phyloP scores from a whole-genome alignment of 2,113 vertebrate species.

The Harpagus bidentatus region DNA sequence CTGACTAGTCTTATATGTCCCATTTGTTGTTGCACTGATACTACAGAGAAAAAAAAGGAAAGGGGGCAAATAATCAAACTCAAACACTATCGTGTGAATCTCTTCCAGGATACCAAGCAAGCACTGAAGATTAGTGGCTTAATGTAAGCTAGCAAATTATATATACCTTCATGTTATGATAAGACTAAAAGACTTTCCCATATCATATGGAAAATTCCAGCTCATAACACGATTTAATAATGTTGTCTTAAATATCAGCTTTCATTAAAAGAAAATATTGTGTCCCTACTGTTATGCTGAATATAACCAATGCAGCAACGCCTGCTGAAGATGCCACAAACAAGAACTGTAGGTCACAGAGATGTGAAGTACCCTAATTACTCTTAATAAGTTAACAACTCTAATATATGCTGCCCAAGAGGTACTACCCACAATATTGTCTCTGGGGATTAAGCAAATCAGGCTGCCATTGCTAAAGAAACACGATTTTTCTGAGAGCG shows the following conservation, averaged over 20 bases:
- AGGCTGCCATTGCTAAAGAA: not conserved
- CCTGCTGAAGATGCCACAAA: not conserved
- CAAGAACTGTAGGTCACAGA: not conserved
- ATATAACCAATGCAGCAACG: not conserved
- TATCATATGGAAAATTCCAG: not conserved
- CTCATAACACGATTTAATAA: not conserved
- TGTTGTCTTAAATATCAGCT: not conserved
- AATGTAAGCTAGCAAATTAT: not conserved
- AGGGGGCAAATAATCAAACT: not conserved
- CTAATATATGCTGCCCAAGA: not conserved
- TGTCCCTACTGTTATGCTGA: not conserved
- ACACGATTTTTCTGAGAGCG: not conserved
- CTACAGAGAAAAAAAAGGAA: not conserved
- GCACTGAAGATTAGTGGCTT: not conserved
- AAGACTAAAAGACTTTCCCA: not conserved
- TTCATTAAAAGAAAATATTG: not conserved
- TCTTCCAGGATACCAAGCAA: not conserved
- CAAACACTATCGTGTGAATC: not conserved
- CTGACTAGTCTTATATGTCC: not conserved
- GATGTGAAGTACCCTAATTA: not conserved
- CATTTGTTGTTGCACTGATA: not conserved
- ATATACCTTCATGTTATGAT: not conserved
- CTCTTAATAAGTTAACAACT: not conserved
- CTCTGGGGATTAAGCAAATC: not conserved
- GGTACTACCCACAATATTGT: not conserved